These are phyloP conservation scores for Astyanax mexicanus DNA, from an alignment of 2,797 vertebrate genomes.

Conservation along the genomic window DNA sequence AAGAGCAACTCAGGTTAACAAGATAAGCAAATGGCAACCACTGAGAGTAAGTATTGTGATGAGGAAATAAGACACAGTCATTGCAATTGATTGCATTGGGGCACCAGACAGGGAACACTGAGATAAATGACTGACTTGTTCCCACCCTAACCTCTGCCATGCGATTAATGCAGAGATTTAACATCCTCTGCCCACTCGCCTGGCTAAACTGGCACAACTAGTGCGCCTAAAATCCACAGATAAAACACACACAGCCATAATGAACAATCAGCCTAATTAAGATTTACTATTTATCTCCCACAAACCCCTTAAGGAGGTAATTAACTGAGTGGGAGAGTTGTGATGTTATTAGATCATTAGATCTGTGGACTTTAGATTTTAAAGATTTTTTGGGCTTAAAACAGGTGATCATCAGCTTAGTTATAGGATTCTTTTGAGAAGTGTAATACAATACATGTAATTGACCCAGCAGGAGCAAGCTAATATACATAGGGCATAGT, in stretches of 20 bases:
- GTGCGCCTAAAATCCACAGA: conserved; percentile 25
- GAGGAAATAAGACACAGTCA: conserved; percentile 52
- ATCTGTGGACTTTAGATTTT: conserved; percentile 36
- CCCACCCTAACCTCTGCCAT: conserved; percentile 44
- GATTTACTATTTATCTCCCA: conserved; percentile 56
- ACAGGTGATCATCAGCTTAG: conserved; percentile 33
- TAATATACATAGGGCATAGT: too few species aligned
- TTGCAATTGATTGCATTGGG: conserved; percentile 39
- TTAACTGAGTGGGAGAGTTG: conserved; percentile 46
- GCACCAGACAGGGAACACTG: conserved; percentile 42
- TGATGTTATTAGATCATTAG: conserved; percentile 25
- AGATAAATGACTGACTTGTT: conserved; percentile 51
- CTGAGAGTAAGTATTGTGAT: conserved; percentile 42
- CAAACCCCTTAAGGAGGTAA: conserved; percentile 54
- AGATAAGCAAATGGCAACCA: conserved; percentile 46
- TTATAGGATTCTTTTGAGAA: background rate
- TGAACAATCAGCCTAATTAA: conserved; percentile 52
- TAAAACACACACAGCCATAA: conserved; percentile 54
- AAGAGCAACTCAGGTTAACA: conserved; percentile 41
- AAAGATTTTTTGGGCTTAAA: conserved; percentile 8
- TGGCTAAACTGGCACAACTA: conserved; percentile 33
- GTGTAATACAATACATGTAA: background rate
- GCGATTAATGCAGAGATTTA: conserved; percentile 58
- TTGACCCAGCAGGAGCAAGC: background rate
- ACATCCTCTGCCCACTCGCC: conserved; percentile 34